A percentile compares a stretch with the other conserved stretches of the same genome.
Evolutionary conservation across 2,888 invertebrate species (phyloP).

Genomic region (Euclidia mi): DNA sequence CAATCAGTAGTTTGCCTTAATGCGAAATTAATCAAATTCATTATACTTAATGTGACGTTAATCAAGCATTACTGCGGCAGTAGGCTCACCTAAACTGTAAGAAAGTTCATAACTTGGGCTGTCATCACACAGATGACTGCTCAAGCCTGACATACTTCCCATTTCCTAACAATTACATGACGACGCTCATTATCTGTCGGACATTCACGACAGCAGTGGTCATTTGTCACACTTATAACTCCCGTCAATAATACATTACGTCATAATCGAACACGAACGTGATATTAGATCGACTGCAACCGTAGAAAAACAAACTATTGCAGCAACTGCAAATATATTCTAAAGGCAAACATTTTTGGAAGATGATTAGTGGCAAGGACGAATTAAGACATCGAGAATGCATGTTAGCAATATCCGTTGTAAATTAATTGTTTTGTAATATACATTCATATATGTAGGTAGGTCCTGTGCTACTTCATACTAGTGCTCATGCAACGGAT

Average conservation of each 20-base stretch:
- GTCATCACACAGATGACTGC: conserved; percentile 54
- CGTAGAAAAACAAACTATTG: too few relatives aligned
- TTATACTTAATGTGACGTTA: neutral
- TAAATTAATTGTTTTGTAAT: too few relatives aligned
- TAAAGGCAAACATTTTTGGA: too few relatives aligned
- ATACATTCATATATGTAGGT: too few relatives aligned
- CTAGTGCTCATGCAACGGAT: too few relatives aligned
- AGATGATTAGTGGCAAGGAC: too few relatives aligned
- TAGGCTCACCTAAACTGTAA: conserved; percentile 2
- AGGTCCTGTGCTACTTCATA: too few relatives aligned
- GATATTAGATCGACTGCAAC: too few relatives aligned
- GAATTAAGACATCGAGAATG: too few relatives aligned
- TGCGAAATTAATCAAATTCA: neutral
- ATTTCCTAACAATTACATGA: conserved; percentile 57
- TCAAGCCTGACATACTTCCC: conserved; percentile 56
- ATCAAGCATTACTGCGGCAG: conserved; percentile 4
- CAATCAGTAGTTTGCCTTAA: too few relatives aligned
- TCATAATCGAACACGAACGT: conserved; percentile 1
- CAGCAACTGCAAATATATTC: too few relatives aligned
- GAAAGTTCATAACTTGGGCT: conserved; percentile 31
- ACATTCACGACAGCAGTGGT: conserved; percentile 35
- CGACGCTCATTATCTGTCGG: conserved; percentile 35
- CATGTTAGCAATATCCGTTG: too few relatives aligned
- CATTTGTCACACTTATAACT: conserved; percentile 34
- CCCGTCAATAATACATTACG: conserved; percentile 35